Conservation (phyloP, 2,113 vertebrate genomes). For the chimpanzee (Pan troglodytes) region NHGRI_mPanTro3-v2.1_pri NC_072403.2:117075501-117076000, state of each 20-base stretch:
- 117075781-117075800: not conserved
- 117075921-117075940: not conserved
- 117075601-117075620: not conserved
- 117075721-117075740: not conserved
- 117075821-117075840: not conserved
- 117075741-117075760: not conserved
- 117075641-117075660: not conserved
- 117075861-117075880: not conserved
- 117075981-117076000: not conserved
- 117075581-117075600: not conserved
- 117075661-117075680: not conserved
- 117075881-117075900: not conserved
- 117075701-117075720: not conserved
- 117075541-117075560: not conserved
- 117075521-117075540: not conserved
- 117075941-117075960: not conserved
- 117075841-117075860: not conserved
- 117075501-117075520: not conserved
- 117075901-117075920: not conserved
- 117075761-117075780: not conserved
- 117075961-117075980: not conserved
- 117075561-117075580: not conserved
- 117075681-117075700: not conserved
- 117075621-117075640: not conserved
- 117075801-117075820: slow-evolving; percentile 37